Evolutionary conservation across 2,888 invertebrate species (phyloP), one percentile per base, ranked within the genome.

Genomic region (Dasysyrphus albostriatus): DNA sequence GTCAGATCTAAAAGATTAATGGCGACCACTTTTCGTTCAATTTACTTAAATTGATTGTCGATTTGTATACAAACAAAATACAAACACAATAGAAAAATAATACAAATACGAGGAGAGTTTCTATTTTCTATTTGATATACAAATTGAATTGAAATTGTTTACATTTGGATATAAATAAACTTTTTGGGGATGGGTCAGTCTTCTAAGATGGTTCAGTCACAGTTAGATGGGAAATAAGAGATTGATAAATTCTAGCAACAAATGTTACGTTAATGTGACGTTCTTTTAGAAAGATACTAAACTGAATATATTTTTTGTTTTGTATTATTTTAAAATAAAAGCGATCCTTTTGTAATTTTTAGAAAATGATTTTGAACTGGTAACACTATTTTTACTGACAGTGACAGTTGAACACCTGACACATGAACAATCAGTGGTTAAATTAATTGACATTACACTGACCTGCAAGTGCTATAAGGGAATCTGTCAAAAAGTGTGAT

Each of bases 1-100:
- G 81, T 61, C 72, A 76, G 63, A 74, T 63, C 54, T 37, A 56
- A 44, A 39, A 56, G 85, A 85, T 82, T 82, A 70, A 85, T 85
- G 69, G 29, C 56, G 44, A 74, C 34, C 81, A 74, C 16, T 87
- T 74, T 82, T 59, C 32, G 29, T 74, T 74, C 69, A 63, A 74
- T 85, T 85, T 85, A 77, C 37, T 16, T 69, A 82, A 87, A 78
- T 78, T 49, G 74, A 63, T 61, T 67, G 61, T 63, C 84, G 42
- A 73, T 72, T 76, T 58, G 65, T 49, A 49, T 29, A 51, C 59
- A 42, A 14, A 32, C 32, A 16, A 8, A 32, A 8, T 3, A 54
- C 3, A n/a, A 7, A 12, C 12, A 24, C 19, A 5, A 5, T 29
- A n/a, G n/a, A 16, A 14, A 65, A 8, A 12, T 5, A 32, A 5